Percentiles rank a stretch among this genome's conserved stretches.
These are phyloP conservation scores for Parnassius glacialis DNA, from an alignment of 2,888 invertebrate species.

Conservation along the genomic window DNA sequence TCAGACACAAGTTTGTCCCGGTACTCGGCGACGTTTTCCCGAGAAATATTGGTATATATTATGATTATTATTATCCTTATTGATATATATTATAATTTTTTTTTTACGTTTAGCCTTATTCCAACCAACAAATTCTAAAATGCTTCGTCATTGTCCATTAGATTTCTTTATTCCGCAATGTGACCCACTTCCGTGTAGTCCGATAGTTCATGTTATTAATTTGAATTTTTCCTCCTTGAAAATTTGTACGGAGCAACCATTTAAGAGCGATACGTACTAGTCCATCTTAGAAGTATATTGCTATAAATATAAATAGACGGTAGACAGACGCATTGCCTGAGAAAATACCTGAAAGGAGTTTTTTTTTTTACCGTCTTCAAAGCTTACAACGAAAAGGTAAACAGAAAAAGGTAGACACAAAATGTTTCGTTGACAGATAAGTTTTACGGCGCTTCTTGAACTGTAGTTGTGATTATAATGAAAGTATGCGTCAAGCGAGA, in stretches of 20 bases:
- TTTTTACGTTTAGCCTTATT: slow-evolving; percentile 40
- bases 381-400: slow-evolving; percentile 29
- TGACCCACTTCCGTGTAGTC: slow-evolving; percentile 44
- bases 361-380: slow-evolving; percentile 13
- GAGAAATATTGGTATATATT: too few species aligned
- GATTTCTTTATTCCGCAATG: slow-evolving; percentile 37
- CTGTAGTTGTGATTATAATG: slow-evolving; percentile 27
- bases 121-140: slow-evolving; percentile 26
- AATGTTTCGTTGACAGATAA: slow-evolving; percentile 37
- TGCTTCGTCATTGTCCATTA: slow-evolving; percentile 36
- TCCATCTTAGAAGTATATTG: slow-evolving; percentile 1
- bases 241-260: not conserved
- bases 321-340: not conserved
- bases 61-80: too few species aligned
- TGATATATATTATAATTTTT: slow-evolving; percentile 52
- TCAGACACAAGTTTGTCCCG: too few species aligned
- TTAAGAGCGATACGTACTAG: not conserved
- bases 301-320: slow-evolving; percentile 1
- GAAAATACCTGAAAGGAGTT: slow-evolving; percentile 6
- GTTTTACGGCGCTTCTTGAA: slow-evolving; percentile 34
- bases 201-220: slow-evolving; percentile 31
- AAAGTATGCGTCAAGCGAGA: slow-evolving; percentile 28
- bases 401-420: slow-evolving; percentile 27
- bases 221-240: slow-evolving; percentile 10
- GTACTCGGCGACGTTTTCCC: too few species aligned